Percentiles rank a stretch among this genome's conserved stretches.
These are phyloP conservation scores for Uropetala carovei DNA, from an alignment of 2,888 invertebrate species.

Conservation along the genomic window DNA sequence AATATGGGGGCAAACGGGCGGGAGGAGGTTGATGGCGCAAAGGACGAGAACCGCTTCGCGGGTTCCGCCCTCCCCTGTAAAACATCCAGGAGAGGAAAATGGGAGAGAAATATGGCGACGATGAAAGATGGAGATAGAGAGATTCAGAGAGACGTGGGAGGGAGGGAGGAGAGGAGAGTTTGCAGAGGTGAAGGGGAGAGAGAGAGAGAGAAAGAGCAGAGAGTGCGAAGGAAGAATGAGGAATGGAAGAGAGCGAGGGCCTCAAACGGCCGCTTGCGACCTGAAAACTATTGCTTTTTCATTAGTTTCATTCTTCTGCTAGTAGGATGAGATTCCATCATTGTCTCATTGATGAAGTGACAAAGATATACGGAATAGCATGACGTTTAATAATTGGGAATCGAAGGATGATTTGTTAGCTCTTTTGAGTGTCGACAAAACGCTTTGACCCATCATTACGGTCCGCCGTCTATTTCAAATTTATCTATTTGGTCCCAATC, in stretches of 20 bases:
- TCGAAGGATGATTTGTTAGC: too few species aligned
- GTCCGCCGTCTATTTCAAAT: too few species aligned
- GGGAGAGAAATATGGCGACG: neutral
- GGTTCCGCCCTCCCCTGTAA: neutral
- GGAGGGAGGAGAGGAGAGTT: neutral
- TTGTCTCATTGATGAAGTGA: too few species aligned
- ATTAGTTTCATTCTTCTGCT: too few species aligned
- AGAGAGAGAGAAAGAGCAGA: neutral
- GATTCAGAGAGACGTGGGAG: neutral
- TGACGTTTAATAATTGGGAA: too few species aligned
- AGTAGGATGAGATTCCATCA: too few species aligned
- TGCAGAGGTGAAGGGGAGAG: neutral
- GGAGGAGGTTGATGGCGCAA: slow-evolving; percentile 6
- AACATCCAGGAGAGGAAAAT: neutral
- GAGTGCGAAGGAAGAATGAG: neutral
- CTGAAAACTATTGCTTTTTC: too few species aligned
- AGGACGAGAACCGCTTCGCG: neutral
- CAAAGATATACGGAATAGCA: too few species aligned
- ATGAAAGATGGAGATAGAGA: neutral
- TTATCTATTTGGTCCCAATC: too few species aligned
- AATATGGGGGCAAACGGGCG: neutral
- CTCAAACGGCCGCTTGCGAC: too few species aligned
- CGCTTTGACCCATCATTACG: too few species aligned
- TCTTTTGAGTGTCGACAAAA: too few species aligned
- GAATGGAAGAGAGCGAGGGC: neutral